phyloP scores from a whole-genome alignment of 2,797 vertebrate genomes.

The Argya squamiceps region DNA sequence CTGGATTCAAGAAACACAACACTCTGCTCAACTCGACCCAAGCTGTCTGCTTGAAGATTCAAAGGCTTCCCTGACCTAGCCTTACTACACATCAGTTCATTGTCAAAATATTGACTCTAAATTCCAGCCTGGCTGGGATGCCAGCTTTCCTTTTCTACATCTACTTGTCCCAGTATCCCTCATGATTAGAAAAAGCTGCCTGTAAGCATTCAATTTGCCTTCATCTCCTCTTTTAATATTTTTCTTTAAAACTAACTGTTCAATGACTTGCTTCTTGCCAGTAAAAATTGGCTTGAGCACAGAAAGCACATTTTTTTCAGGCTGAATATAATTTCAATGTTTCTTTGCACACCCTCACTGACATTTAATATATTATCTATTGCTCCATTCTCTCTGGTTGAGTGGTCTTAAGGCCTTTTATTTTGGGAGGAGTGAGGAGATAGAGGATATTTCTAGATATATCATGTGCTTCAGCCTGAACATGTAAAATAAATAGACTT shows the following conservation, averaged over 20 bases:
- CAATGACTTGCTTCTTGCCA: background rate
- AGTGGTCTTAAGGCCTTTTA: background rate
- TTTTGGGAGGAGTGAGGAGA: background rate
- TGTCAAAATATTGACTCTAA: slow-evolving; percentile 5
- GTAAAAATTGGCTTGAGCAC: background rate
- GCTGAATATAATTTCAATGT: background rate
- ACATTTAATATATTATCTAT: background rate
- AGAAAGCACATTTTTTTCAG: background rate
- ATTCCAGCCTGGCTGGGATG: background rate
- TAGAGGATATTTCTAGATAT: background rate
- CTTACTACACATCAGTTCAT: background rate
- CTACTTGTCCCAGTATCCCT: background rate
- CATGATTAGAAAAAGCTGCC: background rate
- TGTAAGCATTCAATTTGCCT: background rate
- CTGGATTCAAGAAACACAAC: background rate
- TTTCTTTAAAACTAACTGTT: background rate
- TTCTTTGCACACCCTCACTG: background rate
- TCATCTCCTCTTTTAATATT: background rate
- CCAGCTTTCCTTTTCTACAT: background rate
- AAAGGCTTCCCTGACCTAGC: background rate
- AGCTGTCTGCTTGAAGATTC: background rate
- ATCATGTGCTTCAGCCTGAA: background rate
- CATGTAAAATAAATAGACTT: background rate
- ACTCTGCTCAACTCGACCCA: background rate
- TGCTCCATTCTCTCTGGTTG: background rate